A percentile compares a stretch with the other conserved stretches of the same genome.
Conservation (phyloP, 2,797 vertebrate species). For the Allobates femoralis region DNA sequence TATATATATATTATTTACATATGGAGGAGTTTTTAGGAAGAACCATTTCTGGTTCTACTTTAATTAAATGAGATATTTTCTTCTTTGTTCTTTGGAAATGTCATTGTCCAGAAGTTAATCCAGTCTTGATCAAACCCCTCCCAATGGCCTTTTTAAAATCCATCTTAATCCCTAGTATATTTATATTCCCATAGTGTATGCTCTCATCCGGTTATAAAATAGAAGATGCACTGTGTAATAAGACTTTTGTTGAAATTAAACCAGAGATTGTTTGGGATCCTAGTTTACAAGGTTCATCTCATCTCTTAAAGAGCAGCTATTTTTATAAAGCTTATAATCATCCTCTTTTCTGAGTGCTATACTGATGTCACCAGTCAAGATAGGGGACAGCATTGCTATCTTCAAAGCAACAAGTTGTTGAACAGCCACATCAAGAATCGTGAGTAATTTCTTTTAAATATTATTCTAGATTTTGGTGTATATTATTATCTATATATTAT, state of each 20-base stretch:
- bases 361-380: conserved; percentile 26
- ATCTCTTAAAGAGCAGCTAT: conserved; percentile 45
- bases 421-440: neutral
- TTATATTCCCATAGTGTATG: conserved; percentile 49
- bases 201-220: conserved; percentile 26
- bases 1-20: neutral
- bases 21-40: neutral
- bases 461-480: neutral
- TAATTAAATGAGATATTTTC: neutral
- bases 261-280: conserved; percentile 53
- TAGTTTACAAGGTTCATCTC: conserved; percentile 40
- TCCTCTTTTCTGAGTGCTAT: conserved; percentile 19
- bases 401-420: neutral
- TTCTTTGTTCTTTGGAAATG: conserved; percentile 41
- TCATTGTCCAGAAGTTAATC: conserved; percentile 32
- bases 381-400: neutral
- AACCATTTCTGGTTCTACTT: neutral
- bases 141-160: conserved; percentile 59
- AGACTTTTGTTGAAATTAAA: conserved; percentile 52
- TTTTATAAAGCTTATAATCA: conserved; percentile 43
- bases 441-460: conserved; percentile 28
- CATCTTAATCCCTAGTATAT: conserved; percentile 61
- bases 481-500: neutral
- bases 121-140: conserved; percentile 48
- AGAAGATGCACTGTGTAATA: conserved; percentile 36